Evolutionary conservation across 2,888 invertebrate genomes (phyloP).

Genomic region (Pomacea canaliculata): DNA sequence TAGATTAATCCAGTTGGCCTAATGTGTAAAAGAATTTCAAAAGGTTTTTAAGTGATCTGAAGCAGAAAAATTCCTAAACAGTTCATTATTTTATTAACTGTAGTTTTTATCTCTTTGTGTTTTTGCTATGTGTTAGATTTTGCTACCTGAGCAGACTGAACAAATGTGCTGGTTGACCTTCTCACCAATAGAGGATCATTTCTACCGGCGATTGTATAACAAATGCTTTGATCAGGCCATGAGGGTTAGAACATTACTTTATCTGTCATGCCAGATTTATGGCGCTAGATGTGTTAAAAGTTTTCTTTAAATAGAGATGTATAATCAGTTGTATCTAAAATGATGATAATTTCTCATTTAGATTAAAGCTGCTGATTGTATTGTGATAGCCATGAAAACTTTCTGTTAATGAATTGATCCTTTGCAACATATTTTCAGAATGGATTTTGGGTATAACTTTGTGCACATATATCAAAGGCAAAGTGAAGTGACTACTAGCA

Average conservation of each 20-base stretch:
- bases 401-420: too few relatives aligned
- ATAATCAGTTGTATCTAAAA: too few relatives aligned
- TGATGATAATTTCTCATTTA: too few relatives aligned
- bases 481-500: too few relatives aligned
- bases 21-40: neutral
- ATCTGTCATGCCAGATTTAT: neutral
- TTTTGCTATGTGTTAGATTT: constrained; percentile 53
- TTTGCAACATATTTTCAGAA: too few relatives aligned
- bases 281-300: neutral
- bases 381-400: too few relatives aligned
- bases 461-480: too few relatives aligned
- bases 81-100: too few relatives aligned
- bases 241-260: neutral
- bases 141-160: constrained; percentile 77
- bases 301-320: too few relatives aligned
- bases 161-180: constrained; percentile 76
- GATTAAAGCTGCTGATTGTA: too few relatives aligned
- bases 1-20: constrained; percentile 54
- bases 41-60: neutral
- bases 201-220: constrained; percentile 74
- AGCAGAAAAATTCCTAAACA: too few relatives aligned
- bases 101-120: neutral
- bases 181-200: constrained; percentile 81
- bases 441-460: too few relatives aligned
- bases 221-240: constrained; percentile 1